Conservation (phyloP, 2,113 vertebrate genomes). For the Euleptes europaea region DNA sequence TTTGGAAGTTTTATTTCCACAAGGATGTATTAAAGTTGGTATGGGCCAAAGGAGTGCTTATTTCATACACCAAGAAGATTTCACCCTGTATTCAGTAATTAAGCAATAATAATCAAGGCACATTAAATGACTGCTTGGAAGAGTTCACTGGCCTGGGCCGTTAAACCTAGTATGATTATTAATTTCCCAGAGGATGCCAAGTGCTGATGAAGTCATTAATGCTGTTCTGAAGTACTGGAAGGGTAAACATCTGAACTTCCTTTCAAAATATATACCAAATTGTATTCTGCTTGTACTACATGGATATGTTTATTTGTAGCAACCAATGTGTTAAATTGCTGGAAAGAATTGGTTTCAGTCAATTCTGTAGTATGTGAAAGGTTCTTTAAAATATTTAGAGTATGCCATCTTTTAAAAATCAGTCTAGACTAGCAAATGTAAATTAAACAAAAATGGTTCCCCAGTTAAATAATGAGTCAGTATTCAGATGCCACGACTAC, state of each 20-base stretch:
- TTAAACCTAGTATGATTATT: conserved; percentile 22
- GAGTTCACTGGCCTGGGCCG: conserved; percentile 13
- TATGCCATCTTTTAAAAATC: not conserved
- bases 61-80: not conserved
- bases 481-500: not conserved
- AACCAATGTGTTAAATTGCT: not conserved
- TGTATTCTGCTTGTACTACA: not conserved
- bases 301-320: not conserved
- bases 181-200: conserved; percentile 20
- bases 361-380: not conserved
- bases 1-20: conserved; percentile 19
- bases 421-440: not conserved
- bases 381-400: not conserved
- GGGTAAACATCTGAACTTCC: not conserved
- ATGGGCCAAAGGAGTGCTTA: conserved; percentile 2
- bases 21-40: not conserved
- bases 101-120: conserved; percentile 23
- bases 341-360: not conserved
- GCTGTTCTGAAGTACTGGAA: not conserved
- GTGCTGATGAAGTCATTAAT: conserved; percentile 5
- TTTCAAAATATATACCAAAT: not conserved
- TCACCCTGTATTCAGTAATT: conserved; percentile 7
- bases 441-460: not conserved
- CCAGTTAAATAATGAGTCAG: not conserved
- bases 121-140: conserved; percentile 12